Evolutionary conservation across 2,797 vertebrate species (phyloP).

Genomic region (Miichthys miiuy): DNA sequence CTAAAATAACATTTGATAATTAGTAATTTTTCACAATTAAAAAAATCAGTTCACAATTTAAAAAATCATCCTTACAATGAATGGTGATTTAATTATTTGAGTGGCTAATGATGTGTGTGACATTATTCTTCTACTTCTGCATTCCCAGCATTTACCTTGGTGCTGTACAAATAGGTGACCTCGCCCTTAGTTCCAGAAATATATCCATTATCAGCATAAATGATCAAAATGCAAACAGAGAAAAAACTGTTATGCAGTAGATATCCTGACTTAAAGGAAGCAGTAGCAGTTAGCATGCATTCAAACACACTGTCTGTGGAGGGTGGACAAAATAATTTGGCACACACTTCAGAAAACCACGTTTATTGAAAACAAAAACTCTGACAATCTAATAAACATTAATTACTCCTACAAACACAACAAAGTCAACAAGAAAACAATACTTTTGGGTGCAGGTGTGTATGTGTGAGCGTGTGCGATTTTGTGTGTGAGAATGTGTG

Average conservation of each 20-base stretch:
- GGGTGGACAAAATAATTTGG: not conserved
- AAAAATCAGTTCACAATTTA: not conserved
- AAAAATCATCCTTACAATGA: not conserved
- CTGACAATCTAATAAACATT: conserved; percentile 18
- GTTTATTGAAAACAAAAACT: conserved; percentile 59
- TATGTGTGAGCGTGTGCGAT: conserved; percentile 2
- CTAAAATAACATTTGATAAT: not conserved
- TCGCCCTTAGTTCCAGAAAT: conserved; percentile 20
- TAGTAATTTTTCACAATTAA: not conserved
- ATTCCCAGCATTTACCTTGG: conserved; percentile 3
- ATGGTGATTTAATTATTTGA: too few species aligned
- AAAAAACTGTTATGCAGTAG: not conserved
- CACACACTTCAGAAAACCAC: conserved; percentile 4
- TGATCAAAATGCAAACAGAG: conserved; percentile 30
- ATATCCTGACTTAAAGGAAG: not conserved
- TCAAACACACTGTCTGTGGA: not conserved
- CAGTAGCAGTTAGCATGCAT: not conserved
- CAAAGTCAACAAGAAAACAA: not conserved
- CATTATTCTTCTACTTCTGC: not conserved
- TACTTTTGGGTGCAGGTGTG: conserved; percentile 1
- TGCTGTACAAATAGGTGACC: not conserved
- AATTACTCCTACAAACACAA: conserved; percentile 23
- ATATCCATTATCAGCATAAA: conserved; percentile 23
- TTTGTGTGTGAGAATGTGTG: not conserved
- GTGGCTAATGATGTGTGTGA: not conserved